phyloP scores from a whole-genome alignment of 2,797 vertebrate species.

The Steatocranus sp. region DNA sequence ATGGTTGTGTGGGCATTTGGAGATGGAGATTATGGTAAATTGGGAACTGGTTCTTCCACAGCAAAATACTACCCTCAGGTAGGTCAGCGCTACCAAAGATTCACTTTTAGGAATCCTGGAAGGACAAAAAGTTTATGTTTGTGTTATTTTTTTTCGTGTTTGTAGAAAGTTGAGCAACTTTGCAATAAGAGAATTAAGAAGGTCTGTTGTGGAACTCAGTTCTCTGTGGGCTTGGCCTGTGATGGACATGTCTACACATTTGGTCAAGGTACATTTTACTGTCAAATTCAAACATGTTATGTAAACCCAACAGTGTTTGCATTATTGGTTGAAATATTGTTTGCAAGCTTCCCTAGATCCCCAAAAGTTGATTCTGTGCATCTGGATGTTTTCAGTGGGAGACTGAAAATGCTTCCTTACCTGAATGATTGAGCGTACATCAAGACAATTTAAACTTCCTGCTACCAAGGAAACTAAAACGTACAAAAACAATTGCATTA shows the following conservation, averaged over 20 bases:
- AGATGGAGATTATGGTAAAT: slow-evolving; percentile 82
- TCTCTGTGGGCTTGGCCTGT: slow-evolving; percentile 75
- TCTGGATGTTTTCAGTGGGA: neutral
- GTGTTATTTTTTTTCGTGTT: neutral
- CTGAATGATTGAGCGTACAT: neutral
- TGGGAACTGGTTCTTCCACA: slow-evolving; percentile 78
- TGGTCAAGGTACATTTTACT: slow-evolving; percentile 74
- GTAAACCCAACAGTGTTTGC: neutral
- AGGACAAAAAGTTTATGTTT: neutral
- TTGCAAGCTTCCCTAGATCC: neutral
- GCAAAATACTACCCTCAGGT: slow-evolving; percentile 83
- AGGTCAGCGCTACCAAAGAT: neutral
- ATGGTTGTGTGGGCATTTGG: slow-evolving; percentile 81
- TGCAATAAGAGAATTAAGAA: slow-evolving; percentile 81
- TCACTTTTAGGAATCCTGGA: neutral
- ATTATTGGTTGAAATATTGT: neutral
- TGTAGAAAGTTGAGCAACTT: slow-evolving; percentile 79
- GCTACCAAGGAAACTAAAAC: neutral
- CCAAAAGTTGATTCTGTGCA: neutral
- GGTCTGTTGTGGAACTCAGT: slow-evolving; percentile 79
- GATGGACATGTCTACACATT: slow-evolving; percentile 81
- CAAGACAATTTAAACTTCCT: neutral
- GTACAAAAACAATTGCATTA: neutral
- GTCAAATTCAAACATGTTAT: neutral
- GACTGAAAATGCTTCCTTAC: neutral